Base-by-base conservation (phyloP, 2,797 vertebrate genomes). In the Acanthornis magna region DNA sequence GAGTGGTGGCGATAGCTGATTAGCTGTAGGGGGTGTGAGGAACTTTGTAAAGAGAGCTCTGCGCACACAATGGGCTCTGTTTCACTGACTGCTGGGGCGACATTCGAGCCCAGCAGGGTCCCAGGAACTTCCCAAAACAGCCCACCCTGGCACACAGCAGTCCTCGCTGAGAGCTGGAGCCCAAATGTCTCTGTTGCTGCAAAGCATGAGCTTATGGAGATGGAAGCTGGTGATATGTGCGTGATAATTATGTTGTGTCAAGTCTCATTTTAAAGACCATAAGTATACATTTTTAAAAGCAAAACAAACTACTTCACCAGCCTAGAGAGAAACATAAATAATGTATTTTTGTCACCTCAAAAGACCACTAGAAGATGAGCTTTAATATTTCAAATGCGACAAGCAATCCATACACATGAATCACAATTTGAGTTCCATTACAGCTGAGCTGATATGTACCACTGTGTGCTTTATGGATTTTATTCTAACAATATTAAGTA, bases 371-470 rank as follows among this genome's bases (percentile, higher is more conserved):
- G 95, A 97, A 98, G 97, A 97, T 96, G 90, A 97, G 85, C 87
- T 96, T 88, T 97, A 97, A 98, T 98, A 98, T 97, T 98, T 98
- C 97, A 98, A 96, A 97, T 95, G 70, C 6, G 88, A 97, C 96
- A 98, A 93, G 96, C 94, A 95, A 92, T 98, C 97, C 96, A 77
- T 95, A 96, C 18, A 61, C 95, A 96, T 97, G 97, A 97, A 97
- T 97, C 88, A 88, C 95, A 97, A 95, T 97, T 95, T 82, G 88
- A 95, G 94, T 88, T 93, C 92, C 60, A 89, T 97, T 97, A 94
- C 94, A 62, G 32, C 85, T 11, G 53, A 96, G 72, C 89, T 96
- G 93, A 94, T 96, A 65, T 11, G 81, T 67, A 91, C 62, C 36
- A 60, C 66, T 65, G 27, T 89, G 77, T 87, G 80, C 83, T 90